A percentile compares a stretch with the other conserved stretches of the same genome.
These are phyloP conservation scores for Silurus meridionalis DNA, from an alignment of 2,113 vertebrate genomes.

Conservation along the genomic window DNA sequence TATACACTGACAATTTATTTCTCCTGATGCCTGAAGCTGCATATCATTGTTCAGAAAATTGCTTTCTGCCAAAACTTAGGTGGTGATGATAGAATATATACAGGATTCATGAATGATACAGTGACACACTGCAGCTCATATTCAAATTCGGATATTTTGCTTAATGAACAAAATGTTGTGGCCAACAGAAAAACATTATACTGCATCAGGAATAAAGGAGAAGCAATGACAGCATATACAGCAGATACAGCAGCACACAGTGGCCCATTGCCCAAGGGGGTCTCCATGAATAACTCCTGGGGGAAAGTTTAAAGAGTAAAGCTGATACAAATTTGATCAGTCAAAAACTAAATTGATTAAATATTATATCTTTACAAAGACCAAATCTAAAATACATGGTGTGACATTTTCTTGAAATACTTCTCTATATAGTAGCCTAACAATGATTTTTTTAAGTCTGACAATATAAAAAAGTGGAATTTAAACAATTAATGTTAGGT, in stretches of 20 bases:
- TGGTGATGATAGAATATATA: too few species aligned
- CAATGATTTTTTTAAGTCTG: too few species aligned
- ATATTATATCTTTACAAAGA: background rate
- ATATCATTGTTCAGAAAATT: too few species aligned
- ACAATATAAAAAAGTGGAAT: too few species aligned
- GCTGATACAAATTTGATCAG: background rate
- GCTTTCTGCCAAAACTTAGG: too few species aligned
- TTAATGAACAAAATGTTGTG: background rate
- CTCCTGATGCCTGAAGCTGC: too few species aligned
- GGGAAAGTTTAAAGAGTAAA: background rate
- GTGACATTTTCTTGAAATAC: background rate
- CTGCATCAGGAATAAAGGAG: background rate
- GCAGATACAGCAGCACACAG: background rate
- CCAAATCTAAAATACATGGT: background rate
- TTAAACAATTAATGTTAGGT: too few species aligned
- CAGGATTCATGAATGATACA: too few species aligned
- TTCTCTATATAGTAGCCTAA: background rate
- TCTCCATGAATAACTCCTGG: background rate
- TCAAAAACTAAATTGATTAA: background rate
- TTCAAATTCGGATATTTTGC: too few species aligned
- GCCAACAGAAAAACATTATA: background rate
- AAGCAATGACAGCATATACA: background rate
- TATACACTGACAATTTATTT: too few species aligned
- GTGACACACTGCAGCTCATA: too few species aligned
- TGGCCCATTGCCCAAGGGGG: background rate